These are phyloP conservation scores for Spodoptera litura DNA, from an alignment of 1,140 invertebrate species.

Conservation along the genomic window DNA sequence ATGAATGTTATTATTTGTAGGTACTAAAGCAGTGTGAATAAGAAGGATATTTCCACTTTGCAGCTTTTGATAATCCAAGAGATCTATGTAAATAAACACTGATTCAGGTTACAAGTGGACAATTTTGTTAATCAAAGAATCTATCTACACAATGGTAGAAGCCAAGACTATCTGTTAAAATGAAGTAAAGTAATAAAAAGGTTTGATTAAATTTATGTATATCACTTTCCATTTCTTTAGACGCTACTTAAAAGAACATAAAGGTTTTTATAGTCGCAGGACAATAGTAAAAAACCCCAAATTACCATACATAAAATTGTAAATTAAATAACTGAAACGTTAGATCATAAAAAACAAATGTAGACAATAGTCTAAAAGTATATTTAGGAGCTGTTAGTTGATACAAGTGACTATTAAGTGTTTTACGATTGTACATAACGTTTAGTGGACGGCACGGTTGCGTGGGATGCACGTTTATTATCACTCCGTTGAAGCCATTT, in stretches of 20 bases:
- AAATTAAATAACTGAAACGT: conserved; percentile 23
- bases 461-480: conserved; percentile 41
- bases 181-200: neutral
- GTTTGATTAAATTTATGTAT: neutral
- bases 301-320: conserved; percentile 21
- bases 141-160: no score
- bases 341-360: conserved; percentile 30
- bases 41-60: conserved; percentile 11
- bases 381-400: conserved; percentile 24
- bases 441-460: conserved; percentile 40
- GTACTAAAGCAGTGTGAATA: neutral
- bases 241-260: conserved; percentile 2
- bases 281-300: conserved; percentile 23
- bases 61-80: neutral
- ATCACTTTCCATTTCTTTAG: neutral
- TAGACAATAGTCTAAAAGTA: conserved; percentile 27
- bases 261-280: conserved; percentile 8
- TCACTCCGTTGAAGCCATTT: conserved; percentile 39
- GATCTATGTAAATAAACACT: neutral
- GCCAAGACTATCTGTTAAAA: neutral
- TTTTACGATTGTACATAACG: conserved; percentile 41
- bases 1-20: conserved; percentile 18
- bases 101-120: no score
- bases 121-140: no score
- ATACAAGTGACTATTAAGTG: conserved; percentile 35